These are phyloP conservation scores for Pseudoatta argentina DNA, from an alignment of 1,140 invertebrate genomes.

Conservation along the genomic window DNA sequence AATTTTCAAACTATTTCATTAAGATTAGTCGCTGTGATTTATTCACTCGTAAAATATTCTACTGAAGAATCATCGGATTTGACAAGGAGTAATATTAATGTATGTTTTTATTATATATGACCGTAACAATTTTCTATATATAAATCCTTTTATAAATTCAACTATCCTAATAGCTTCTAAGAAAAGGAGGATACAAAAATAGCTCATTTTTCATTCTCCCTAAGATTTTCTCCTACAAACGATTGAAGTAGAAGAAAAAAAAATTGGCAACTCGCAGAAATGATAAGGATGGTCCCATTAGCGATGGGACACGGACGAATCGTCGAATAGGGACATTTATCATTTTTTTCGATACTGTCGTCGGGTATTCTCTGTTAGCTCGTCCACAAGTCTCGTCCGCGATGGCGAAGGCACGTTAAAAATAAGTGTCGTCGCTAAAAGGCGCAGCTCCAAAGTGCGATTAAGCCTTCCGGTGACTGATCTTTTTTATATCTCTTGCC, in stretches of 20 bases:
- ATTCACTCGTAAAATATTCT: neutral
- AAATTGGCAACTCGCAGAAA: conserved; percentile 28
- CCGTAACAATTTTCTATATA: neutral
- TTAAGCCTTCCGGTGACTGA: conserved; percentile 26
- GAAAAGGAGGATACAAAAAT: conserved; percentile 47
- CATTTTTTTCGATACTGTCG: conserved; percentile 54
- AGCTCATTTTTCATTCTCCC: conserved; percentile 35
- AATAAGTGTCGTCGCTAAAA: conserved; percentile 63
- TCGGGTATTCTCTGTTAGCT: conserved; percentile 1
- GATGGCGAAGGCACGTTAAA: conserved; percentile 5
- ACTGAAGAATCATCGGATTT: neutral
- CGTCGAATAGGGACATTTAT: conserved; percentile 57
- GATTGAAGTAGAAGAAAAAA: neutral
- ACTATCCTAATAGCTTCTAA: conserved; percentile 26
- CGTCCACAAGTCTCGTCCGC: conserved; percentile 1
- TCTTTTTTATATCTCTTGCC: conserved; percentile 65
- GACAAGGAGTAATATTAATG: neutral
- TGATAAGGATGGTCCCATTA: conserved; percentile 68
- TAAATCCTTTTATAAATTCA: neutral
- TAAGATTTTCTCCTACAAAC: conserved; percentile 4
- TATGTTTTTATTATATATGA: neutral
- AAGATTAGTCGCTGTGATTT: neutral
- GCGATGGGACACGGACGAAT: conserved; percentile 44
- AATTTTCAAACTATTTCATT: neutral
- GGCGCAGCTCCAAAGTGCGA: conserved; percentile 40